These are phyloP conservation scores for Drosophila yooni DNA, from an alignment of 2,888 invertebrate species.

Conservation along the genomic window DNA sequence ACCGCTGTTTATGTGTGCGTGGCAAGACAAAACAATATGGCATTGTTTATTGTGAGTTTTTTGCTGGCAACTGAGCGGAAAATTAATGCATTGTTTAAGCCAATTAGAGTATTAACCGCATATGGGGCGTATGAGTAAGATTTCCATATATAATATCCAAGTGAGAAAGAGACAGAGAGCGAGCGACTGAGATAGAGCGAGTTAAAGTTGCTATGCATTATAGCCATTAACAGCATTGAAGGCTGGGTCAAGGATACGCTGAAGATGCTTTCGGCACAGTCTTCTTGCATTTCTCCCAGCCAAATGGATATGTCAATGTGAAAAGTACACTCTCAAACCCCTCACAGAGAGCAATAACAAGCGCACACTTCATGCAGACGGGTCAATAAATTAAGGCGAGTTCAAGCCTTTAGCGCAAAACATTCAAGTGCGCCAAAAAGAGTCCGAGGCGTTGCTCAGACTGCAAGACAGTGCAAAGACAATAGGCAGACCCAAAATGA, in stretches of 20 bases:
- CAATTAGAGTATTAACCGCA: conserved; percentile 67
- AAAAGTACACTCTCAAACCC: neutral
- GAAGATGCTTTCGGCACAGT: conserved; percentile 1
- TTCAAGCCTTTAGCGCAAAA: conserved; percentile 27
- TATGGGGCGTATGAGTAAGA: conserved; percentile 57
- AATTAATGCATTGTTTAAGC: conserved; percentile 73
- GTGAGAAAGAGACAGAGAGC: neutral
- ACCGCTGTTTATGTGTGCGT: conserved; percentile 28
- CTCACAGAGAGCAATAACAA: neutral
- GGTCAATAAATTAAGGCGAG: conserved; percentile 41
- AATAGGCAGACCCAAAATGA: conserved; percentile 21
- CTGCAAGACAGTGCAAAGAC: conserved; percentile 16
- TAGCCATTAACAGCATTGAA: neutral
- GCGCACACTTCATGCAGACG: conserved; percentile 1
- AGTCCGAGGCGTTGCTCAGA: conserved; percentile 1
- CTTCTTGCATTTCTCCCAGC: conserved; percentile 1
- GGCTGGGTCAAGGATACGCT: conserved; percentile 23
- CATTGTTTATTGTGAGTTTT: conserved; percentile 51
- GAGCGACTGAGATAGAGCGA: neutral
- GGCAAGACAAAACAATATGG: conserved; percentile 55
- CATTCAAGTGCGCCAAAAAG: conserved; percentile 6
- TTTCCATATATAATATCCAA: neutral
- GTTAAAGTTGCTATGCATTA: conserved; percentile 1
- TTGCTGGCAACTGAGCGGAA: conserved; percentile 50
- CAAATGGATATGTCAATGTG: neutral